Percentiles rank a stretch among this genome's conserved stretches.
These are phyloP conservation scores for Gallinago solitaria DNA, from an alignment of 2,797 vertebrate species.

Conservation along the genomic window DNA sequence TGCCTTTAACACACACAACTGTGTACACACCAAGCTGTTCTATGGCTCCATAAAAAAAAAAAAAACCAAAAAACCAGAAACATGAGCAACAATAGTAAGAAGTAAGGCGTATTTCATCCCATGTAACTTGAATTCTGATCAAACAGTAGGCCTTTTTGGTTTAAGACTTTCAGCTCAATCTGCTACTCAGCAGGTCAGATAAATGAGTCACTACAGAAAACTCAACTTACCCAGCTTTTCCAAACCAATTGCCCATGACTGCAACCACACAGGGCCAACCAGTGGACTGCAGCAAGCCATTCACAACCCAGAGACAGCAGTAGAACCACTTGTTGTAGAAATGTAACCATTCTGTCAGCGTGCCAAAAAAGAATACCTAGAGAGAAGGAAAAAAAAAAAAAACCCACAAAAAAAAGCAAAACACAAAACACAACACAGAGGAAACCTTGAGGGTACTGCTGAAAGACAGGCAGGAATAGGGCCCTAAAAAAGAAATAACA, in stretches of 20 bases:
- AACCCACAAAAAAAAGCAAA: no score
- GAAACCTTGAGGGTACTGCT: background rate
- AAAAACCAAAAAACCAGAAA: no score
- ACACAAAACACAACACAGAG: background rate
- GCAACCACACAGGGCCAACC: slow-evolving; percentile 98
- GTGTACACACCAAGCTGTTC: background rate
- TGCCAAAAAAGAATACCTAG: slow-evolving; percentile 93
- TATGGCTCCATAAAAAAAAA: background rate
- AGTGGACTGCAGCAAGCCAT: slow-evolving; percentile 94
- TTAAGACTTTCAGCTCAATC: background rate
- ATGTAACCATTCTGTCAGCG: slow-evolving; percentile 92
- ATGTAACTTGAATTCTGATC: background rate
- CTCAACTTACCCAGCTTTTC: slow-evolving; percentile 88
- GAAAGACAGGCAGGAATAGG: background rate
- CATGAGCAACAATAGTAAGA: background rate
- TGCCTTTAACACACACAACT: background rate
- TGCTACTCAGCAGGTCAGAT: background rate
- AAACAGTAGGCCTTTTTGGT: background rate
- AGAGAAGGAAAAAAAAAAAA: background rate
- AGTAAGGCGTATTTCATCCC: background rate
- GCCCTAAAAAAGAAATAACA: background rate
- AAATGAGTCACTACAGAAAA: background rate
- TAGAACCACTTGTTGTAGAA: slow-evolving; percentile 94
- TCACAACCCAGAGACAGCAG: slow-evolving; percentile 90
- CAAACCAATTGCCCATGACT: slow-evolving; percentile 99